Evolutionary conservation across 2,113 vertebrate genomes (phyloP).

Genomic region (Gymnarchus niloticus): DNA sequence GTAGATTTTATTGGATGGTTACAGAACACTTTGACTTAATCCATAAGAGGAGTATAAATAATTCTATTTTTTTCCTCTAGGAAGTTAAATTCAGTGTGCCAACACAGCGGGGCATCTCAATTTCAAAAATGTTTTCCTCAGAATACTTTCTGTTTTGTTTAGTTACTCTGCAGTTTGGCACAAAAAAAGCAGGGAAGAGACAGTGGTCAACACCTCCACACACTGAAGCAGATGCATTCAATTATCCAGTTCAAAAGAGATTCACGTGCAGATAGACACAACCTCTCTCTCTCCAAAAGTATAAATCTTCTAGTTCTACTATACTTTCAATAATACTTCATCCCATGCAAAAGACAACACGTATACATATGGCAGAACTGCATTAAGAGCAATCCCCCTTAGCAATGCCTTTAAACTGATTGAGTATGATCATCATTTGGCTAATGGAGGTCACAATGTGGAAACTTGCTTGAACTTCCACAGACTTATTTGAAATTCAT

Average conservation of each 20-base stretch:
- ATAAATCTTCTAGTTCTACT: not conserved
- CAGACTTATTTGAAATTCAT: not conserved
- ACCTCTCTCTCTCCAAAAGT: not conserved
- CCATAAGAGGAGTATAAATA: not conserved
- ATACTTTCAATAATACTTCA: not conserved
- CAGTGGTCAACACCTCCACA: not conserved
- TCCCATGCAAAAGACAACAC: not conserved
- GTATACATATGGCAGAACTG: not conserved
- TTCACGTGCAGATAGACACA: not conserved
- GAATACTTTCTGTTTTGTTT: not conserved
- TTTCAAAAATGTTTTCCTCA: not conserved
- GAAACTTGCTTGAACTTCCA: not conserved
- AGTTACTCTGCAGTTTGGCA: not conserved
- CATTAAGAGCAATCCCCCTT: no score
- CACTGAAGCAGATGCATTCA: not conserved
- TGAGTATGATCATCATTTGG: not conserved
- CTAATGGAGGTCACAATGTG: not conserved
- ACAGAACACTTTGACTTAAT: not conserved
- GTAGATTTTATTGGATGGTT: not conserved
- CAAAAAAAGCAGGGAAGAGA: not conserved
- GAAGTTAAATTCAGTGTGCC: not conserved
- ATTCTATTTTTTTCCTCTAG: conserved; percentile 1
- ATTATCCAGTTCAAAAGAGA: not conserved
- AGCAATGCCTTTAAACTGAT: not conserved
- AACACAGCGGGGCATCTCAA: not conserved